Conservation (phyloP, 2,888 invertebrate species). For the Ormyrus pomaceus region DNA sequence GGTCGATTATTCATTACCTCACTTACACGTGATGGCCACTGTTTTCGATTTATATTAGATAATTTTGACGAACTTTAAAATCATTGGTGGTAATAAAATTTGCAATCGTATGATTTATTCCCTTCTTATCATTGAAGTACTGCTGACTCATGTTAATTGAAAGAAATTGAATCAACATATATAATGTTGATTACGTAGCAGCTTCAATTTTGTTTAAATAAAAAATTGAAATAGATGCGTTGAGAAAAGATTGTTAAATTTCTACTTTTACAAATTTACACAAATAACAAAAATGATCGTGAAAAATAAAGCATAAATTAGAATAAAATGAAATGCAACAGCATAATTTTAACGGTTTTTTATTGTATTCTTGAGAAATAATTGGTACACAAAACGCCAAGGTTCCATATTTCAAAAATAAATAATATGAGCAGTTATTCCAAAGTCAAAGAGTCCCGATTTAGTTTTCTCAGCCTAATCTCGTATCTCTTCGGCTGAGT, state of each 20-base stretch:
- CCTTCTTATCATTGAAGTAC: too few relatives aligned
- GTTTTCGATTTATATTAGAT: too few relatives aligned
- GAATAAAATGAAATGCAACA: background rate
- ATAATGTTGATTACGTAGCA: constrained; percentile 65
- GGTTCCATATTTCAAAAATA: constrained; percentile 65
- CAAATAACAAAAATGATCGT: background rate
- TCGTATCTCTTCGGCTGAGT: constrained; percentile 1
- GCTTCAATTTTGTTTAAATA: constrained; percentile 63
- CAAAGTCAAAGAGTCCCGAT: constrained; percentile 59
- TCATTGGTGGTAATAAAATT: too few relatives aligned
- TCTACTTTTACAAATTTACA: too few relatives aligned
- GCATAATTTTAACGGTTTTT: constrained; percentile 67
- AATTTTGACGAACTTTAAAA: too few relatives aligned
- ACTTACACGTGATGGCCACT: too few relatives aligned
- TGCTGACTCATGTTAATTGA: too few relatives aligned
- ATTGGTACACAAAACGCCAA: constrained; percentile 70
- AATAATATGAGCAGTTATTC: constrained; percentile 64
- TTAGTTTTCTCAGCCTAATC: constrained; percentile 10
- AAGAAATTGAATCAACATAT: too few relatives aligned
- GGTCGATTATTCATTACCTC: too few relatives aligned
- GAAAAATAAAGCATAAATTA: background rate
- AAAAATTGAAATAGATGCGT: background rate
- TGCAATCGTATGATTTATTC: too few relatives aligned
- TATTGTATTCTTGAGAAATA: constrained; percentile 74
- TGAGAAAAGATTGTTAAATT: too few relatives aligned